These are phyloP conservation scores for Dufourea novaeangliae DNA, from an alignment of 1,140 invertebrate species.

Conservation along the genomic window DNA sequence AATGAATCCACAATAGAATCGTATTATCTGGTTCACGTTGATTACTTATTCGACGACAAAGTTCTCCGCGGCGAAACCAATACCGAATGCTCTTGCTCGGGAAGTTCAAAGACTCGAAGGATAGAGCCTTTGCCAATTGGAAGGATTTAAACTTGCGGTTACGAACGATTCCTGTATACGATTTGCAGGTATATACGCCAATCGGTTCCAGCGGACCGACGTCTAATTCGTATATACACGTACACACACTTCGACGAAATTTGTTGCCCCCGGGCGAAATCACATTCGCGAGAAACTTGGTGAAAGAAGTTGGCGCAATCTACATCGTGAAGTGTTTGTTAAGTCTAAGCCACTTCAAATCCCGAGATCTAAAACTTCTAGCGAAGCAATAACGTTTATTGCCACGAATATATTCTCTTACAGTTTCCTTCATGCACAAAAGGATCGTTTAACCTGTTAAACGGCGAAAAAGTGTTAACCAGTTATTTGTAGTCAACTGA, in stretches of 20 bases:
- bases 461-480: too few relatives aligned
- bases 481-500: too few relatives aligned
- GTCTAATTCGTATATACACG: constrained; percentile 2
- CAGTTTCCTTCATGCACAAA: too few relatives aligned
- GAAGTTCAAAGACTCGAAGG: constrained; percentile 59
- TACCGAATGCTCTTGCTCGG: constrained; percentile 44
- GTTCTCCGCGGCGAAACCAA: constrained; percentile 58
- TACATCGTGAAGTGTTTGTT: neutral
- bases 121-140: constrained; percentile 42
- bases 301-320: neutral
- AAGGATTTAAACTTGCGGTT: constrained; percentile 63
- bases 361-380: too few relatives aligned
- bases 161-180: constrained; percentile 42
- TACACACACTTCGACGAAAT: neutral
- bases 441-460: too few relatives aligned
- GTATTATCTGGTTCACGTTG: constrained; percentile 59
- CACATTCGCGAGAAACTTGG: neutral
- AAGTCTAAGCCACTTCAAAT: too few relatives aligned
- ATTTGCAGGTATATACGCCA: constrained; percentile 40
- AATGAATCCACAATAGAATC: constrained; percentile 46
- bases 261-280: neutral
- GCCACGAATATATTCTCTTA: too few relatives aligned
- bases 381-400: too few relatives aligned
- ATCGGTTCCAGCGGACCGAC: constrained; percentile 22
- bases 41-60: constrained; percentile 61